Evolutionary conservation across 2,888 invertebrate genomes (phyloP), one percentile per base, ranked within the genome.

Genomic region (Apotomis betuletana): DNA sequence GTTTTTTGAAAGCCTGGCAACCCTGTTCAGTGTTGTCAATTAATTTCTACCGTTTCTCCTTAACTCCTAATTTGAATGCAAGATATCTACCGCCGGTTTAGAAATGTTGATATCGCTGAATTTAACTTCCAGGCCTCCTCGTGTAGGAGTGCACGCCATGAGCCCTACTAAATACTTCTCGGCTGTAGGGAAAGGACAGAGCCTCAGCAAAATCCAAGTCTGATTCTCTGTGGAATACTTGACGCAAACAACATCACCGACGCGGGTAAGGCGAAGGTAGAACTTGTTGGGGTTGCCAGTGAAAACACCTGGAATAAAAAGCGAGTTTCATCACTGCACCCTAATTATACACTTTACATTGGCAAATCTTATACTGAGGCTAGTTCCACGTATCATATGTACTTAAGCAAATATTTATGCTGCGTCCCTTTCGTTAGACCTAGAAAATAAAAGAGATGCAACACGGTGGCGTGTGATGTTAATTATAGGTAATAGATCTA

Each of bases 151-250:
- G 68, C 91, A 91, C 36, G 86, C 80, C 88, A 90, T 86, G 0
- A 83, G 85, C 0, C 91, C 91, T 0, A 89, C 86, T 9, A 87
- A 78, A 74, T 79, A 85, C 0, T 77, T 80, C 0, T 81, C 79
- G 0, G 76, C 74, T 6, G 69, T 9, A 1, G 82, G 80, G 70
- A 91, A 88, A 0, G 84, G 78, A 41, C 88, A 85, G 10, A 91
- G 75, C 41, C 91, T 77, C 8, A 92, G 75, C 3, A 91, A 74
- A 2, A 58, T 78, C 91, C 91, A 92, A 0, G 64, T 78, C 8
- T 74, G 59, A 13, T 85, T 84, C 62, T 92, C 89, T 0, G 75
- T 78, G 12, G 91, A 91, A 63, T 90, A 91, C 75, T 92, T 91
- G 5, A 91, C 82, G 69, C 88, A 87, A 0, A 89, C 79, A 0